Percentiles rank a stretch among this genome's conserved stretches.
Conservation (phyloP, 2,113 vertebrate species). For the Pipra filicauda region DNA sequence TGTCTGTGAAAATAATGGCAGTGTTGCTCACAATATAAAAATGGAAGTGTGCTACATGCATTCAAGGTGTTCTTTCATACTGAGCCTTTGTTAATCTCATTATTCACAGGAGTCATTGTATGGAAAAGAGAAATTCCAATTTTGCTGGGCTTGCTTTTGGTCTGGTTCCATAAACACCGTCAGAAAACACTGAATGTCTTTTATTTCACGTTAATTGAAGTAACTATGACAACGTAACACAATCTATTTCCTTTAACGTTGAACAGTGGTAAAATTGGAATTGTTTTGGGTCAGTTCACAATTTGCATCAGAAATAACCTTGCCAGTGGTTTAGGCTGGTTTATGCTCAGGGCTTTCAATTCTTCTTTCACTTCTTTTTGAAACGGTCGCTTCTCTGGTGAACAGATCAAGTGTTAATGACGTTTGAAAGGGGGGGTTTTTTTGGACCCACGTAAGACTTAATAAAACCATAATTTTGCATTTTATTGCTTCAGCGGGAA, state of each 20-base stretch:
- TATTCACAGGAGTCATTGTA: neutral
- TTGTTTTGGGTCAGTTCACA: neutral
- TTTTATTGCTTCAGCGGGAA: conserved; percentile 13
- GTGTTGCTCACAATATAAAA: neutral
- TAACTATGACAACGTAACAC: neutral
- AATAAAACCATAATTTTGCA: neutral
- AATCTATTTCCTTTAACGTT: neutral
- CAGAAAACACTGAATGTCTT: neutral
- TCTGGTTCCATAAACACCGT: neutral
- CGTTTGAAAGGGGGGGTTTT: neutral
- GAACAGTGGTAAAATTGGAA: neutral
- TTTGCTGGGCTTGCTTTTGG: neutral
- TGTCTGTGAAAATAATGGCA: neutral
- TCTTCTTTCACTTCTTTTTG: neutral
- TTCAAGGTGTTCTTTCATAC: neutral
- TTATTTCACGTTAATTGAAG: neutral
- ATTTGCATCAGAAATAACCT: neutral
- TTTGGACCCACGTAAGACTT: neutral
- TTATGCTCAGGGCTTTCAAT: neutral
- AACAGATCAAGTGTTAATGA: neutral
- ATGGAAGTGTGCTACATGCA: neutral
- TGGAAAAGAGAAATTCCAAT: neutral
- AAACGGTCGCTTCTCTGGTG: neutral
- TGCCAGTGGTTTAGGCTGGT: neutral
- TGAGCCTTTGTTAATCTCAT: neutral